Conservation (phyloP, 35 echinoderm and acorn worm genomes). For the Lytechinus variegatus region DNA sequence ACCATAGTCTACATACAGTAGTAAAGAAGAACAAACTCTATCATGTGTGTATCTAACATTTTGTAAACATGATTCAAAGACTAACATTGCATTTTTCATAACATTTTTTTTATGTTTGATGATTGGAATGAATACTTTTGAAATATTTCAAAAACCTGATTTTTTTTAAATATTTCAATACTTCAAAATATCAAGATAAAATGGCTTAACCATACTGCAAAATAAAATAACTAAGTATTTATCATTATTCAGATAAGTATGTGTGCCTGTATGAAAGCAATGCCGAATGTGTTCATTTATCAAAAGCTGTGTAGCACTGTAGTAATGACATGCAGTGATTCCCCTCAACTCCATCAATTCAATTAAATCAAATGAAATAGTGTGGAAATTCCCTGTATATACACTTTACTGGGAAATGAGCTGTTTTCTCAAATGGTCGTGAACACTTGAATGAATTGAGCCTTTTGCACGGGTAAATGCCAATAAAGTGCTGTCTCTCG, state of each 20-base stretch:
- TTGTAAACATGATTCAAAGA: too few relatives aligned
- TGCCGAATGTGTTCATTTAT: too few relatives aligned
- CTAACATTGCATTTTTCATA: too few relatives aligned
- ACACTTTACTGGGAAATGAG: neutral
- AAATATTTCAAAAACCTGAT: too few relatives aligned
- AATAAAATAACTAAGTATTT: too few relatives aligned
- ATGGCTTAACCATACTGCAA: too few relatives aligned
- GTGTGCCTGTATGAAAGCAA: too few relatives aligned
- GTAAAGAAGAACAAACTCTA: neutral
- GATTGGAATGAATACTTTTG: too few relatives aligned
- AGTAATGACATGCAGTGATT: neutral
- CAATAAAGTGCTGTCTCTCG: neutral
- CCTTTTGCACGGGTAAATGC: conserved; percentile 9
- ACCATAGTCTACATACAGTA: neutral
- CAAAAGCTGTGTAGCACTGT: neutral
- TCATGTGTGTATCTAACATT: neutral
- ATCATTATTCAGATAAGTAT: too few relatives aligned
- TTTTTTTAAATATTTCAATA: too few relatives aligned
- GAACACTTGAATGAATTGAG: neutral
- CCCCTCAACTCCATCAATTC: neutral
- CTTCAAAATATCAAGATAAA: too few relatives aligned
- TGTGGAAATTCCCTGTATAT: neutral
- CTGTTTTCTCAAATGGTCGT: neutral
- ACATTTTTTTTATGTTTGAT: too few relatives aligned
- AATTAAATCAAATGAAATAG: conserved; percentile 15